Evolutionary conservation across 1,140 invertebrate species (phyloP), one percentile per base, ranked within the genome.

Genomic region (Aphaenogaster floridana): DNA sequence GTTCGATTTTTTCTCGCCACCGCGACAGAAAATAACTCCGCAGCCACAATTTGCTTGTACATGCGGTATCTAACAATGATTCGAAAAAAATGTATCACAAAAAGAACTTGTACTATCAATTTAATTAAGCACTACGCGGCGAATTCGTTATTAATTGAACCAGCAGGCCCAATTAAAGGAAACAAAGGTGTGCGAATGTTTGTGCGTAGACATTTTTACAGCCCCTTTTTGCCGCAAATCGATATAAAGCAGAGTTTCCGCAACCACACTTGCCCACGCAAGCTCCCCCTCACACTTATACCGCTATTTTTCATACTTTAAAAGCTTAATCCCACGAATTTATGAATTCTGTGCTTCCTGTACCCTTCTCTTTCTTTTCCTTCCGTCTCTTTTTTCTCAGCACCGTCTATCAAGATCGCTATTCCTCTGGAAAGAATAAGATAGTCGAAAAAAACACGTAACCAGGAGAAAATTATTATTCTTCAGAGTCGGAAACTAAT

Each of bases 241-340:
- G 28, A 85, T 89, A 88, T 87, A 52, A 68, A 85, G 21, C 76
- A n/a, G 59, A 72, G 13, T 52, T 66, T 48, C 13, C 61, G 21
- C 66, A 13, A 11, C 39, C 50, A 68, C 52, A 69, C 52, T 84
- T 59, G 13, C 28, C 13, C 48, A 34, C 13, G n/a, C 66, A n/a
- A 45, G 21, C 0, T 42, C 21, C n/a, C n/a, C 54, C 45, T 64
- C 28, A 42, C 52, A 71, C 71, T 90, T 89, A 88, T 89, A 89
- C 86, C 39, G 74, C 68, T 89, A 89, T 92, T 93, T 93, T 92
- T 93, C 90, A 90, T 87, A 77, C 90, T 92, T 90, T 88, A 86
- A 39, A 76, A 76, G 50, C 72, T 89, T 92, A 91, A 93, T 93
- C 89, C 76, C 39, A 72, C 13, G 83, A 90, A 93, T 93, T 93